phyloP scores from a whole-genome alignment of 2,888 invertebrate genomes.

The Apoda limacodes region DNA sequence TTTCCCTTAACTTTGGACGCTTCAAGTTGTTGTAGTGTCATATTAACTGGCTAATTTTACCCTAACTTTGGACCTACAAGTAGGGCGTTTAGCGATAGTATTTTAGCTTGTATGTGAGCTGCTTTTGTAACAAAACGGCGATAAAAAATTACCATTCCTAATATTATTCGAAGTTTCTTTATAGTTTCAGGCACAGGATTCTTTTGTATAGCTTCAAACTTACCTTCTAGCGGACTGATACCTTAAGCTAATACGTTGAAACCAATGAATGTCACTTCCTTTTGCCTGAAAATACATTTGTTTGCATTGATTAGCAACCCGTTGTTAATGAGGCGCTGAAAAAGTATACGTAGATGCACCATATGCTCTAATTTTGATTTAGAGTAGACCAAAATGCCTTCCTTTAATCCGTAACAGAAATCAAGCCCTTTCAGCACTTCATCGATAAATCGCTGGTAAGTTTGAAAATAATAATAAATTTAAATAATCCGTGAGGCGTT shows the following conservation, averaged over 20 bases:
- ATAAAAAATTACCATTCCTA: conserved; percentile 22
- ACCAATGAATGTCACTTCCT: conserved; percentile 14
- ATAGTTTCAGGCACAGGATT: conserved; percentile 16
- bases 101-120: too few species aligned
- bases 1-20: conserved; percentile 20
- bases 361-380: conserved; percentile 5
- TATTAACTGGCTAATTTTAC: conserved; percentile 22
- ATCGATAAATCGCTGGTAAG: conserved; percentile 24
- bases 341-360: conserved; percentile 9
- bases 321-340: conserved; percentile 9
- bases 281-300: conserved; percentile 13
- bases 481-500: too few species aligned
- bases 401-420: conserved; percentile 12
- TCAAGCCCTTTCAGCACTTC: conserved; percentile 12
- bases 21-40: too few species aligned
- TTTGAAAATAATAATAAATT: too few species aligned
- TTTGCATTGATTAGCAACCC: conserved; percentile 14
- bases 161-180: conserved; percentile 15
- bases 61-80: conserved; percentile 16
- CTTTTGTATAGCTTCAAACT: conserved; percentile 5
- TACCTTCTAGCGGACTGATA: too few species aligned
- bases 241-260: conserved; percentile 8
- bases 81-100: conserved; percentile 12
- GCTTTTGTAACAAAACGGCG: conserved; percentile 15
- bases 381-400: conserved; percentile 12